Evolutionary conservation across 2,113 vertebrate genomes (phyloP).

Genomic region (Fulica atra): DNA sequence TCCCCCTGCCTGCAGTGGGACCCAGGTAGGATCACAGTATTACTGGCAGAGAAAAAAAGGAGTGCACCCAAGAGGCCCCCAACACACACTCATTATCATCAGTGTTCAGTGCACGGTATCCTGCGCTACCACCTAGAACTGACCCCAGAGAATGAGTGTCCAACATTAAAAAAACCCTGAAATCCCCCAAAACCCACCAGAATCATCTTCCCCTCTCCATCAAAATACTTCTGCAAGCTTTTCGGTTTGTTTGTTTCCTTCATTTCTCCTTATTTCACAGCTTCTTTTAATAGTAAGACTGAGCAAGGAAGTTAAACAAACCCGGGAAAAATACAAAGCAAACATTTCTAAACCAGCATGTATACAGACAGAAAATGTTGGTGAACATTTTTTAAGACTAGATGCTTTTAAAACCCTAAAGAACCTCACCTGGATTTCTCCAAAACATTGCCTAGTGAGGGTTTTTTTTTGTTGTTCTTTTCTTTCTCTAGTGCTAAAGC

Average conservation of each 20-base stretch:
- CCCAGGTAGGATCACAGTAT: background rate
- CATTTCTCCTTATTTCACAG: background rate
- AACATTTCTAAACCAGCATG: background rate
- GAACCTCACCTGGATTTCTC: background rate
- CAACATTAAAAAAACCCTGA: accelerated
- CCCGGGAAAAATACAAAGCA: background rate
- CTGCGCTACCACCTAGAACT: background rate
- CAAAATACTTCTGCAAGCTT: background rate
- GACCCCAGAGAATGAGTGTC: background rate
- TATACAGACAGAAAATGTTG: background rate
- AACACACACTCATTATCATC: too few species aligned
- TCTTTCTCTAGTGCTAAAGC: background rate
- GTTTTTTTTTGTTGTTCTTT: background rate
- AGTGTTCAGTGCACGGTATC: background rate
- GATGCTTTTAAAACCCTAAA: background rate
- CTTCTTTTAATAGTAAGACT: background rate
- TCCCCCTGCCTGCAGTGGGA: background rate
- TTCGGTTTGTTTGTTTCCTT: background rate
- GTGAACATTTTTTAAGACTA: background rate
- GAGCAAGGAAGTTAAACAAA: background rate
- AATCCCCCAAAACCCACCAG: too few species aligned
- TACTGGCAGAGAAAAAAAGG: background rate
- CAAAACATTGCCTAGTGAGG: background rate
- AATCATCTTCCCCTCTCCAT: background rate
- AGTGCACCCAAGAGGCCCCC: accelerated